Evolutionary conservation across 92 coral and sea anemone genomes (phyloP).

Genomic region (Palythoa grandiflora): DNA sequence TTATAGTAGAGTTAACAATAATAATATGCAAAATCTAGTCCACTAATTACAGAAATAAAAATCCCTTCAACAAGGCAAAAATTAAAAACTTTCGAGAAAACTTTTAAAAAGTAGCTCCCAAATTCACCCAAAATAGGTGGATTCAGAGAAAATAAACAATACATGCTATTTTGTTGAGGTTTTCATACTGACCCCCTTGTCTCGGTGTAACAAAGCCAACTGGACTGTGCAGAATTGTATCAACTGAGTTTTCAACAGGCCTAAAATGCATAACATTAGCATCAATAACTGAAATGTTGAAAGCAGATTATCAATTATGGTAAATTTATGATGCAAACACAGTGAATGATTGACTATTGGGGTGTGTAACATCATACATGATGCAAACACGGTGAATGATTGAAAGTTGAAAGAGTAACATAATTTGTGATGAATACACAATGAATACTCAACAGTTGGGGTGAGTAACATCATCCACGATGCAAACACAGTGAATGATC

Average conservation of each 20-base stretch:
- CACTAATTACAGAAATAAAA: no score
- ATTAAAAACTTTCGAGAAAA: no score
- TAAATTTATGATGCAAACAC: background rate
- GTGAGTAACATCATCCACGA: background rate
- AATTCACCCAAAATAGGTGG: no score
- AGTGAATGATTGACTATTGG: background rate
- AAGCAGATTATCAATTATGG: no score
- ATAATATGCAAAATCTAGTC: no score
- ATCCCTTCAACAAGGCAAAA: no score
- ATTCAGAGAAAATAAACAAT: no score
- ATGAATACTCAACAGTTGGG: background rate
- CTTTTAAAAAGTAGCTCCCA: no score
- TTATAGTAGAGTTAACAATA: no score
- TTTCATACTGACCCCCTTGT: slow-evolving; percentile 83
- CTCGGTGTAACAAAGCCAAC: slow-evolving; percentile 95
- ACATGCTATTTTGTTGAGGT: background rate
- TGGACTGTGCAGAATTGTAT: slow-evolving; percentile 85
- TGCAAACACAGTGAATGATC: background rate
- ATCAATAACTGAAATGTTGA: background rate
- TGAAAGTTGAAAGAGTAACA: background rate
- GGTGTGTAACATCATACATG: background rate
- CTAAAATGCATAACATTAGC: slow-evolving; percentile 37
- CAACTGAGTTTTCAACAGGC: slow-evolving; percentile 71
- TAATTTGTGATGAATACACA: background rate
- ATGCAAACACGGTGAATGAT: background rate